Percentiles rank a stretch among this genome's conserved stretches.
These are phyloP conservation scores for Adrianichthys oophorus DNA, from an alignment of 2,797 vertebrate genomes.

Conservation along the genomic window DNA sequence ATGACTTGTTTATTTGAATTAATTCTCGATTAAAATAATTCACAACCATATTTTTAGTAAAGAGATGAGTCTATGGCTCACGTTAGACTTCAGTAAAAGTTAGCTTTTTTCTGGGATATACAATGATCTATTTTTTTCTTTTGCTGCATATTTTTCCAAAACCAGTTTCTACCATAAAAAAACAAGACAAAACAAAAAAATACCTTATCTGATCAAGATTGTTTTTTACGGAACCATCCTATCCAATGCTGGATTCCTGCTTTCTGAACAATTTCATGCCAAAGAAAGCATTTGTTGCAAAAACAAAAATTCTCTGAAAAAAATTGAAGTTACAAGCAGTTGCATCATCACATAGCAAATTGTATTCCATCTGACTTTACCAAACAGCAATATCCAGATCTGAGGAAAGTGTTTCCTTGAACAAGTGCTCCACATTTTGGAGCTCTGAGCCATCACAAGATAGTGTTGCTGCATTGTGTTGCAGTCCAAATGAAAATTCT, in stretches of 20 bases:
- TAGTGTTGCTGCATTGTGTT: neutral
- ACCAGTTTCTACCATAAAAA: no score
- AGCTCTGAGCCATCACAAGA: constrained; percentile 2
- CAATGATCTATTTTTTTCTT: no score
- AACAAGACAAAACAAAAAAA: no score
- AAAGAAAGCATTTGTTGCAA: constrained; percentile 19
- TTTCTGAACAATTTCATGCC: constrained; percentile 52
- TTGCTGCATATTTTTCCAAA: no score
- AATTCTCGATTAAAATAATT: no score
- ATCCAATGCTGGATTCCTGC: constrained; percentile 12
- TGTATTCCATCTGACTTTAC: constrained; percentile 29
- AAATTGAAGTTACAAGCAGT: constrained; percentile 59
- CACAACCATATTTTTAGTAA: no score
- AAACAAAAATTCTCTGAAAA: constrained; percentile 44
- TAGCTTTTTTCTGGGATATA: no score
- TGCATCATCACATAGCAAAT: constrained; percentile 58
- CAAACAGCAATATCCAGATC: constrained; percentile 21
- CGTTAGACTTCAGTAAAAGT: no score
- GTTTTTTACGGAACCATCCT: constrained; percentile 10
- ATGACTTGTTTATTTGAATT: no score
- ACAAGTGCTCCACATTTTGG: neutral
- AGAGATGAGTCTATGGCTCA: no score
- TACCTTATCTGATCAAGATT: constrained; percentile 12
- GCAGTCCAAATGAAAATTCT: no score
- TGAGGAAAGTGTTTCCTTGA: constrained; percentile 18